Evolutionary conservation across 2,888 invertebrate species (phyloP).

Genomic region (Agrotis clavis): DNA sequence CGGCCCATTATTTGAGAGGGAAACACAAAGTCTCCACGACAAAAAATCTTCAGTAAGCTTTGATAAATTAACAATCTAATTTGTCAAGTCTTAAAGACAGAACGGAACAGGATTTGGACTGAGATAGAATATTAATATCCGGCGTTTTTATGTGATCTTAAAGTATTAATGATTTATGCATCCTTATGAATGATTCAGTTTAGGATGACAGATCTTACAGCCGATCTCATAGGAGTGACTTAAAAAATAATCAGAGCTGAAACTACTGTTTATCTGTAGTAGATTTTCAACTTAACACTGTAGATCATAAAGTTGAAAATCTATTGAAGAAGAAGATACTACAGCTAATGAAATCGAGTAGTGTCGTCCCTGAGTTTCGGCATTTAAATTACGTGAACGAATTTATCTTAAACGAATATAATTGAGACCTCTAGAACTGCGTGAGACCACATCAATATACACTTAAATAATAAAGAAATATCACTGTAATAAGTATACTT

Average conservation of each 20-base stretch:
- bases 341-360: too few relatives aligned
- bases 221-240: neutral
- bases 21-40: too few relatives aligned
- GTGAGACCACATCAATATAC: slow-evolving; percentile 26
- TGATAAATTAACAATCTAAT: too few relatives aligned
- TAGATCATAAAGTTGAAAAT: too few relatives aligned
- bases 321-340: too few relatives aligned
- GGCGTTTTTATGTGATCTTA: slow-evolving; percentile 21
- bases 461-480: slow-evolving; percentile 67
- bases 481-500: slow-evolving; percentile 67
- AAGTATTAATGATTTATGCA: slow-evolving; percentile 38
- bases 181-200: slow-evolving; percentile 47
- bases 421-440: slow-evolving; percentile 21
- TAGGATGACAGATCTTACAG: slow-evolving; percentile 23
- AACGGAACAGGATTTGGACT: too few relatives aligned
- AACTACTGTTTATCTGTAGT: too few relatives aligned
- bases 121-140: too few relatives aligned
- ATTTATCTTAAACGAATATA: slow-evolving; percentile 14
- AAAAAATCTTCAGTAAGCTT: too few relatives aligned
- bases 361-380: neutral
- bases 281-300: too few relatives aligned
- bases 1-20: too few relatives aligned
- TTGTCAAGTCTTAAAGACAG: too few relatives aligned
- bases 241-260: neutral
- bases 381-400: slow-evolving; percentile 1